Percentiles rank a stretch among this genome's conserved stretches.
phyloP scores from a whole-genome alignment of 2,797 vertebrate genomes.

The Sebastes taczanowskii region DNA sequence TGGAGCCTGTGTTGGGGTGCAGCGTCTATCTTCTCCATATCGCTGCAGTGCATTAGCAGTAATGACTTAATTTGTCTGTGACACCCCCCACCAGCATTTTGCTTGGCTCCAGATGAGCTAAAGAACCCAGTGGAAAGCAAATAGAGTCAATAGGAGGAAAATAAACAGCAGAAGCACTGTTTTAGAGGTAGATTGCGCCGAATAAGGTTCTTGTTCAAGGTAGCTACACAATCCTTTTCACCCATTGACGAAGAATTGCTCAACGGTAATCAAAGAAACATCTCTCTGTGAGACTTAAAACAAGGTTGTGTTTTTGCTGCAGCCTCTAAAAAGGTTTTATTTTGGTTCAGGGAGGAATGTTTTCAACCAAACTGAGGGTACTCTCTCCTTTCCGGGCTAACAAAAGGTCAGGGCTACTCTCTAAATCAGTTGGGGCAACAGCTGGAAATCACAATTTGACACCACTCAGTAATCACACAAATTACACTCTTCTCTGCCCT shows the following conservation, averaged over 20 bases:
- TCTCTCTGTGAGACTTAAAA: background rate
- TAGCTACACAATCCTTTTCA: background rate
- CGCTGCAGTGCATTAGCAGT: conserved; percentile 70
- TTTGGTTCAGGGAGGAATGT: conserved; percentile 19
- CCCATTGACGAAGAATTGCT: background rate
- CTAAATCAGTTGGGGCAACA: conserved; percentile 66
- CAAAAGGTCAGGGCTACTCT: conserved; percentile 55
- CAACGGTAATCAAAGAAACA: background rate
- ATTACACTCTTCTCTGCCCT: conserved; percentile 52
- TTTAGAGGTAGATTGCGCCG: conserved; percentile 25
- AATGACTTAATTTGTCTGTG: conserved; percentile 81
- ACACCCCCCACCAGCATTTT: conserved; percentile 68
- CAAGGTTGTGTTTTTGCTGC: conserved; percentile 9
- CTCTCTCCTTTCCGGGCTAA: conserved; percentile 25
- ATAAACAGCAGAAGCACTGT: conserved; percentile 31
- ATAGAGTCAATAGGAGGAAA: conserved; percentile 49
- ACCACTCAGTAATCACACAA: conserved; percentile 77
- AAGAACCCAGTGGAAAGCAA: conserved; percentile 49
- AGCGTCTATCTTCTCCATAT: conserved; percentile 70
- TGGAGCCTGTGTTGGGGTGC: conserved; percentile 37
- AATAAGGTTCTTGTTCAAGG: background rate
- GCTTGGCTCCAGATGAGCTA: conserved; percentile 68
- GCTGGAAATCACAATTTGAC: conserved; percentile 72
- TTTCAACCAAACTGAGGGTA: conserved; percentile 22
- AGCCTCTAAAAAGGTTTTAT: background rate